Base-by-base conservation (phyloP, 2,113 vertebrate genomes). In the Pomatorhinus ruficollis region DNA sequence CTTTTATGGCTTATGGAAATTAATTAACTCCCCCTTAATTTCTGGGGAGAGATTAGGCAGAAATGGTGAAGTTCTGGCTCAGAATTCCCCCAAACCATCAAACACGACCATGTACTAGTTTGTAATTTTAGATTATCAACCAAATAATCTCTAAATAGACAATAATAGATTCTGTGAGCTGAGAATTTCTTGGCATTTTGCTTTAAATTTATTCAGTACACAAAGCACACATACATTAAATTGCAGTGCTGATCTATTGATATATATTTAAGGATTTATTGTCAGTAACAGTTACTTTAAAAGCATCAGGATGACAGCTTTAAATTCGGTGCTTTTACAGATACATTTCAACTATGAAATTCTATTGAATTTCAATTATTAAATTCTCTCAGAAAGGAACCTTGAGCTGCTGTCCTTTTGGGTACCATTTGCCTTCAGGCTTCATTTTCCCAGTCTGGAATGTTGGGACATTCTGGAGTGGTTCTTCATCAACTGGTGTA, bases 341-440 rank as follows among this genome's bases (percentile, higher is more conserved):
- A 24, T 33, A 14, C 15, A 52, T 56, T 79, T 40, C 64, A 60
- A 52, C 60, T 54, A 66, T 83, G 33, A 85, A 81, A 61, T 86
- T 65, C 54, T 89, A 19, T 12, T 42, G 24, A 5, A 54, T 66
- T 87, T 45, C 57, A 56, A 16, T 63, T 35, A 75, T 82, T 22
- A 89, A 79, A 57, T 86, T 77, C 53, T 91, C 11, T 59, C 6
- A 3, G 64, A 85, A 74, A 52, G 37, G 91, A 95, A 98, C 98
- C 98, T 97, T 98, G 87, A 98, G 93, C 90, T 96, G 96, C n/a
- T 98, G 97, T 84, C 94, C 95, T 93, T 97, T 98, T 85, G 97
- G 98, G 77, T 79, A 86, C 98, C 98, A 97, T 81, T 96, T 97
- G 27, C 94, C 74, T 95, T 98, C 97, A 25, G 93, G 95, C 50